Base-by-base conservation (phyloP, 2,888 invertebrate genomes). In the Spodoptera picta region DNA sequence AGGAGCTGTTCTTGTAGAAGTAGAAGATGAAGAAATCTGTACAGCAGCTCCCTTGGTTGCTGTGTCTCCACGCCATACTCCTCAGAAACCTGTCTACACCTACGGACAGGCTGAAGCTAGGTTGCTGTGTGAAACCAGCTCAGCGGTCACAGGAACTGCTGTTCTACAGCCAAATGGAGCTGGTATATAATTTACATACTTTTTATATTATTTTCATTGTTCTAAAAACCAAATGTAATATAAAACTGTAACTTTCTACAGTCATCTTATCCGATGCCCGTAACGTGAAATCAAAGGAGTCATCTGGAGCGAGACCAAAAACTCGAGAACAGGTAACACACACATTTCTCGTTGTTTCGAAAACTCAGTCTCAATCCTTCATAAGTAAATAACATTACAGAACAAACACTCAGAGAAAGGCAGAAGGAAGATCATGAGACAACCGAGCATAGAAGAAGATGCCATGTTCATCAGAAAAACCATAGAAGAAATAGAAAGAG, bases 11-110 rank as follows among this genome's bases (percentile, higher is more conserved):
- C 95, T 97, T 64, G 97, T 97, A 0, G 97, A 97, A 84, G 96
- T 98, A 4, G 97, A 97, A 86, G 97, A 97, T 76, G 97, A 97
- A 60, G 96, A 97, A 59, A 96, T 97, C 50, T 97, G 97, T 89
- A 97, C 97, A 0, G 97, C 97, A 0, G 96, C 97, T 7, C 96
- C 97, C 0, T 90, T 97, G 59, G 91, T 96, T 52, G 96, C 96
- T 0, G 95, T 96, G 4, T 95, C 96, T 14, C 96, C 96, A 0
- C 89, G 96, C 4, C 95, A 95, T 58, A 95, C 95, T 42, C 96
- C 96, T 43, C 97, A 97, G 83, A 96, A 96, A 46, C 97, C 97
- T 0, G 95, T 97, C 1, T 97, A 97, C 81, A 96, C 96, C 27
- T 96, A 96, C 76, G 96, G 95, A 0, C 95, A 95, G 58, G 96